Conservation (phyloP, 2,888 invertebrate genomes). For the Eristalinus sepulchralis region DNA sequence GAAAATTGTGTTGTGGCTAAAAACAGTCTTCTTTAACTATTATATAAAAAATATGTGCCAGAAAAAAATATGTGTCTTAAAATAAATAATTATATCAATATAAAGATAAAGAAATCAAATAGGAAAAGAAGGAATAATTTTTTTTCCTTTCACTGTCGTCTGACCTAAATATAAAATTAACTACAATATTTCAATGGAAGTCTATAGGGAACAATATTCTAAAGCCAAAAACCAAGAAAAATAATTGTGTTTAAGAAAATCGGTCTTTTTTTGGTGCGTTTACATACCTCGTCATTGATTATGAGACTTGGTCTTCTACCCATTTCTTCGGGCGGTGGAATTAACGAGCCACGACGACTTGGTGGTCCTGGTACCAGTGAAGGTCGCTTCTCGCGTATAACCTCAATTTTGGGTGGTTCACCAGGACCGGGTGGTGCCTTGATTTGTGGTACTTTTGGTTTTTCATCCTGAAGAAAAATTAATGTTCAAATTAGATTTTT, state of each 20-base stretch:
- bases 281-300: conserved; percentile 95
- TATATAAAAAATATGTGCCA: not conserved
- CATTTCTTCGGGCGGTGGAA: conserved; percentile 94
- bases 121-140: not conserved
- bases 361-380: conserved; percentile 87
- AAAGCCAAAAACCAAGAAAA: conserved; percentile 8
- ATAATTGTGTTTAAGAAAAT: no score
- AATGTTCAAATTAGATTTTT: no score
- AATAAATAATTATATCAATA: not conserved
- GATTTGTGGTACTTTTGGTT: conserved; percentile 85
- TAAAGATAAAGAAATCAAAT: not conserved
- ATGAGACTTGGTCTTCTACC: conserved; percentile 94
- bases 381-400: conserved; percentile 91
- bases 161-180: not conserved
- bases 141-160: not conserved
- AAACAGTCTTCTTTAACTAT: not conserved
- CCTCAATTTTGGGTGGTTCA: conserved; percentile 91
- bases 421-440: conserved; percentile 84
- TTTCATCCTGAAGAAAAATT: conserved; percentile 75
- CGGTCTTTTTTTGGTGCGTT: not conserved
- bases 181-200: no score
- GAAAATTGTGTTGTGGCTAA: not conserved
- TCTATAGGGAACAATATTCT: not conserved
- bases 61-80: not conserved
- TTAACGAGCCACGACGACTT: conserved; percentile 91